Conservation (phyloP, 2,113 vertebrate species). For the Lepisosteus osseus region DNA sequence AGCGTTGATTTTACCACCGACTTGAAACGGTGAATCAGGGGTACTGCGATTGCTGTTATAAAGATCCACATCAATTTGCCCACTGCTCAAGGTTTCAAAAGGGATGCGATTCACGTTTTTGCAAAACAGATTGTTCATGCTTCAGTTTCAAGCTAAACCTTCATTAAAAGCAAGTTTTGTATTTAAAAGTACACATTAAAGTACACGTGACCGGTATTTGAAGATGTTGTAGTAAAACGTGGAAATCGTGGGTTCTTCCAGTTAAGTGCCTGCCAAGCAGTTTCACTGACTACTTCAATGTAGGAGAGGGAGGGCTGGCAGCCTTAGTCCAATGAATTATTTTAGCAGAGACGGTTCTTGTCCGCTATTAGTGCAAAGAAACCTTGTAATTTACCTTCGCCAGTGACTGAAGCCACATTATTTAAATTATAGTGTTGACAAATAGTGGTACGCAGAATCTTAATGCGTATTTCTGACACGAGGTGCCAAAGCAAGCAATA, state of each 20-base stretch:
- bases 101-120: no score
- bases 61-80: no score
- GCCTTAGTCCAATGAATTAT: neutral
- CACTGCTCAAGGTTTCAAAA: no score
- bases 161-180: no score
- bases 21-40: no score
- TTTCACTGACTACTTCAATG: neutral
- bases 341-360: conserved; percentile 1
- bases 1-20: no score
- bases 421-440: neutral
- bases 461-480: neutral
- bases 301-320: neutral
- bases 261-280: neutral
- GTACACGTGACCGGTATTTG: neutral
- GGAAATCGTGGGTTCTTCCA: conserved; percentile 1
- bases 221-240: neutral
- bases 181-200: neutral
- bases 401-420: neutral
- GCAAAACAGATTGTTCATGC: no score
- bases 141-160: no score
- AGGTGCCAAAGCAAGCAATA: neutral
- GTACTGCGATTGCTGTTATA: no score
- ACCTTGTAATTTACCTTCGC: neutral
- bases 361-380: neutral
- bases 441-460: neutral